These are phyloP conservation scores for Epinotia nisella DNA, from an alignment of 2,888 invertebrate species.

Conservation along the genomic window DNA sequence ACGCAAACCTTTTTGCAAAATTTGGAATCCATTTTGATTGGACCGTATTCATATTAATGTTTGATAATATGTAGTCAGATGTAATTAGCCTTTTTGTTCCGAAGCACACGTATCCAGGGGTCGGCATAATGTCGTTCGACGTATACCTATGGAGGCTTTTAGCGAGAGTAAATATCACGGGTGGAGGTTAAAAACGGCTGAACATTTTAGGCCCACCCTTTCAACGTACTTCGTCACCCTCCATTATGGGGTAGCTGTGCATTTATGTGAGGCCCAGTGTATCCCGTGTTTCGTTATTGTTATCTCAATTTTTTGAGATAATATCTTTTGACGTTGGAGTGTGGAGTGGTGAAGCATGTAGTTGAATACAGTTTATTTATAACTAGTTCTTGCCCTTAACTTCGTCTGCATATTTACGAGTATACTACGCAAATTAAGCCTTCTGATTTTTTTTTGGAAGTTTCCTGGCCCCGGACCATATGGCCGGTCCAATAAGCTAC, in stretches of 20 bases:
- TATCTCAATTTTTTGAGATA: constrained; percentile 31
- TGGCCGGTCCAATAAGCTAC: too few species aligned
- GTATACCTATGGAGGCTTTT: constrained; percentile 68
- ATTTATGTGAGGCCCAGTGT: constrained; percentile 28
- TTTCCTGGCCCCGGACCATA: too few species aligned
- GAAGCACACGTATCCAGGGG: constrained; percentile 51
- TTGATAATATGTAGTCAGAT: constrained; percentile 49
- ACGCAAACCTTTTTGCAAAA: neutral
- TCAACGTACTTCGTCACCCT: constrained; percentile 51
- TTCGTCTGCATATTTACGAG: too few species aligned
- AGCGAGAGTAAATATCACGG: constrained; percentile 74
- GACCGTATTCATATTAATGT: constrained; percentile 7
- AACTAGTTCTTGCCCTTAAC: neutral
- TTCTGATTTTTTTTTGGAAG: too few species aligned
- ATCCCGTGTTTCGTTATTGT: constrained; percentile 25
- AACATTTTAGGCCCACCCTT: constrained; percentile 67
- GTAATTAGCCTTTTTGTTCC: constrained; percentile 58
- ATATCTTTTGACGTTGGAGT: constrained; percentile 20
- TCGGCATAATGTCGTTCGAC: constrained; percentile 56
- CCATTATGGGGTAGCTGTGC: constrained; percentile 18
- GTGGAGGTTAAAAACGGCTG: constrained; percentile 67
- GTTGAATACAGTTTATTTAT: neutral
- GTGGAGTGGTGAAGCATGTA: neutral
- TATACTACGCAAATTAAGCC: too few species aligned
- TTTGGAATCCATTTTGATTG: neutral